Percentiles rank a stretch among this genome's conserved stretches.
Evolutionary conservation across 92 coral and sea anemone species (phyloP).

Genomic region (Porites divaricata): DNA sequence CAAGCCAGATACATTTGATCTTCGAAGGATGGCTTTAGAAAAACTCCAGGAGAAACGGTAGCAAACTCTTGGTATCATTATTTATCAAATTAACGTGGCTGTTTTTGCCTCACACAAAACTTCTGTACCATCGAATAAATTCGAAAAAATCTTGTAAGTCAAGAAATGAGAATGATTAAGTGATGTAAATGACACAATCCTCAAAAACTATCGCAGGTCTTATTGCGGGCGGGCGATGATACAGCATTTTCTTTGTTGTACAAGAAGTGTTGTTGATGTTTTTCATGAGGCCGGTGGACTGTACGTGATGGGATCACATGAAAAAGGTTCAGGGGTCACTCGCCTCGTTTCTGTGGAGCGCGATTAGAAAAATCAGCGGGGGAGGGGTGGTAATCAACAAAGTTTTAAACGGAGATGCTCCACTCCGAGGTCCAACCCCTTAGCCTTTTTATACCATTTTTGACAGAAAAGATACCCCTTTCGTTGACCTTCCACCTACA

Average conservation of each 20-base stretch:
- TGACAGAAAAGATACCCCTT: too few species aligned
- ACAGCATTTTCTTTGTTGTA: conserved; percentile 3
- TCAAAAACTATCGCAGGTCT: not conserved
- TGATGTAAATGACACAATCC: not conserved
- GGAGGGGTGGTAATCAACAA: too few species aligned
- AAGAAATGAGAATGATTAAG: not conserved
- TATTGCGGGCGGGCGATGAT: conserved; percentile 17
- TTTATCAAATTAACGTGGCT: not conserved
- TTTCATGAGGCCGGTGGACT: not conserved
- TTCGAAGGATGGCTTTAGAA: conserved; percentile 11
- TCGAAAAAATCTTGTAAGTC: not conserved
- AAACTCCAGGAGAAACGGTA: not conserved
- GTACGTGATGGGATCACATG: conserved; percentile 26
- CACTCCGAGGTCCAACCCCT: too few species aligned
- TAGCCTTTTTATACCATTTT: too few species aligned
- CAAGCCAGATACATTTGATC: conserved; percentile 5
- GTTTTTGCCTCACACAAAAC: not conserved
- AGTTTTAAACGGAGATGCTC: too few species aligned
- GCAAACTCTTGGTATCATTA: conserved; percentile 13
- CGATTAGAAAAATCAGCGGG: too few species aligned
- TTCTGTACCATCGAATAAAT: not conserved
- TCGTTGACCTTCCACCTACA: too few species aligned
- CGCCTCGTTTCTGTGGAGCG: not conserved
- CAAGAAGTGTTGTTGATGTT: not conserved
- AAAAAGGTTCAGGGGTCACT: not conserved